Base-by-base conservation (phyloP, 2,797 vertebrate species). In the Vireo griseus region DNA sequence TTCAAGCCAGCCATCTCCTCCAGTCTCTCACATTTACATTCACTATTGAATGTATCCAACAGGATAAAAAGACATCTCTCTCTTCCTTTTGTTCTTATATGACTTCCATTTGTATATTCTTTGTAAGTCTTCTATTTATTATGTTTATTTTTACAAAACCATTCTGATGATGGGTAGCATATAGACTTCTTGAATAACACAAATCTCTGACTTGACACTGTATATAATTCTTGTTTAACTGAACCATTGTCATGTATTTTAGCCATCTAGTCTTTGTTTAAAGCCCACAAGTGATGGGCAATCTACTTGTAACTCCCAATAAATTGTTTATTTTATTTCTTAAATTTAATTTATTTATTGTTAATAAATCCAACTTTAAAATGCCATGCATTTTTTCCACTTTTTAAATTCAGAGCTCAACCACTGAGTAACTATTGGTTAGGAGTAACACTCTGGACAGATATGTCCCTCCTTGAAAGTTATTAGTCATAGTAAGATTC, bases 231-330 rank as follows among this genome's bases (percentile, higher is more conserved):
- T 48, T 71, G 17, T 77, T 69, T 77, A 44, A 35, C 29, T 62
- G 52, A 88, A 85, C 5, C 21, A n/a, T 18, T 59, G 12, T 14
- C 5, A 17, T 57, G 26, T 4, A 48, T 69, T 94, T 72, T 59
- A 57, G n/a, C 39, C 26, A 72, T 35, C 33, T 69, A 54, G 15
- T 55, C 52, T 74, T 88, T 73, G 25, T 88, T 88, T 90, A 68
- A 88, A 95, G 21, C 24, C 16, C 35, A 80, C 8, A 48, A n/a
- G 26, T 62, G n/a, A 16, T 63, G 28, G 17, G 39, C 9, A 73
- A 31, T 71, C 44, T 59, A 28, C 31, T 73, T 68, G 40, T 58
- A 84, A 29, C 8, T 24, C 24, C 71, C 54, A 51, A 35, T 13
- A 76, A 39, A 37, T 35, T 31, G 31, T 50, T 74, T 47, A 50